Evolutionary conservation across 2,797 vertebrate species (phyloP), one percentile per base, ranked within the genome.

Genomic region (Gambelia wislizenii): DNA sequence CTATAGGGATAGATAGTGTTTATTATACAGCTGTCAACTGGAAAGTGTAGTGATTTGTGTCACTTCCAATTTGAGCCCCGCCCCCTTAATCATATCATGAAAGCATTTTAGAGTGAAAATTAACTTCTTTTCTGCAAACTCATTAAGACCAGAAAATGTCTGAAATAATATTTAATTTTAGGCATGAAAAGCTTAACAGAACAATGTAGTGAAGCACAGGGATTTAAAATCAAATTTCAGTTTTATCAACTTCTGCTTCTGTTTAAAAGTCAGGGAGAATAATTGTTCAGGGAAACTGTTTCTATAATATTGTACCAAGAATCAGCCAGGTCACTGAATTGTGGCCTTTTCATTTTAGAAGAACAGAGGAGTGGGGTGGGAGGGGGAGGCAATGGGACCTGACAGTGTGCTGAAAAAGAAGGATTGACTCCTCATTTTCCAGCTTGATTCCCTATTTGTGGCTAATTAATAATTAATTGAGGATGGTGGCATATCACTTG

Each of bases 1-100:
- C 52, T 79, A 36, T 64, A 8, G 59, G 84, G 54, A 76, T 18
- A 64, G 33, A 69, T 4, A 84, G 12, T 69, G 36, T 70, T 81
- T 69, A 86, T 39, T 30, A 79, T 86, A 67, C 44, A 39, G 20
- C 20, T 64, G 74, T 67, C 74, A 36, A 3, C 76, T 86, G 76
- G 76, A 61, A 79, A 86, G 56, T 64, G 74, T 78, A 78, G 74
- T 86, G 56, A 79, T 3, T 25, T 78, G 49, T 49, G 76, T 79
- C 44, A 30, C 25, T 54, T 10, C 2, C 36, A 54, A 79, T 52
- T 54, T 79, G 61, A 79, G 1, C 8, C 3, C 49, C 36, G 39
- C 16, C 1, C 39, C 27, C 25, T 67, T 78, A 78, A 86, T 86
- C n/a, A 54, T 79, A 20, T 69, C 52, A 8, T 33, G 30, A 54